Base-by-base conservation (phyloP, 1,140 invertebrate genomes). In the Mercenaria mercenaria region DNA sequence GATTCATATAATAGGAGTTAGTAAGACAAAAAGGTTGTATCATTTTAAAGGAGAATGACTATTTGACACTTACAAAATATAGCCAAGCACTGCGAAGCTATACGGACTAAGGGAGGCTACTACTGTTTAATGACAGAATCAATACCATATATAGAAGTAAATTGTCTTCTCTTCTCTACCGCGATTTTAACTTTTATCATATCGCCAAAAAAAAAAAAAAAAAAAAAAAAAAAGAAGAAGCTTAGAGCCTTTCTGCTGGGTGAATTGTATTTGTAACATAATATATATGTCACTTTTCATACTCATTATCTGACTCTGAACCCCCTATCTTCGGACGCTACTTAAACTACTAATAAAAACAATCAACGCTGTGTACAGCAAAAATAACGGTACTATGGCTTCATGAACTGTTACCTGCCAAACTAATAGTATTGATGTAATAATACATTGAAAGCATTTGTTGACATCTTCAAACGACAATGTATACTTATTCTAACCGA, bases 101-200 rank as follows among this genome's bases (percentile, higher is more conserved):
- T 15, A n/a, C 29, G 47, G 76, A 79, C 76, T 23, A 79, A 52
- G 76, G 76, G 76, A 52, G 76, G 34, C 23, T 52, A 79, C 76
- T 79, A 0, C 4, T 0, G 8, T 41, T n/a, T 47, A 10, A 23
- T 47, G 39, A 26, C 3, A 20, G 1, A n/a, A 76, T 23, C 26
- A 47, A 47, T 39, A 47, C 72, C 72, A 76, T 76, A 76, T 76
- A 43, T 43, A 29, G 72, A 29, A 76, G 20, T n/a, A 29, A 50
- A 76, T 76, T 76, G 39, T 76, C 37, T 76, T 47, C 41, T 23
- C 41, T 76, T 39, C 20, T 10, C 26, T n/a, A n/a, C n/a, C n/a
- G n/a, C n/a, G n/a, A n/a, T n/a, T n/a, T n/a, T n/a, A n/a, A n/a
- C n/a, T n/a, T n/a, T n/a, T n/a, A n/a, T n/a, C n/a, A n/a, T n/a